phyloP scores from a whole-genome alignment of 2,113 vertebrate species.

The Cavia aperea region DNA sequence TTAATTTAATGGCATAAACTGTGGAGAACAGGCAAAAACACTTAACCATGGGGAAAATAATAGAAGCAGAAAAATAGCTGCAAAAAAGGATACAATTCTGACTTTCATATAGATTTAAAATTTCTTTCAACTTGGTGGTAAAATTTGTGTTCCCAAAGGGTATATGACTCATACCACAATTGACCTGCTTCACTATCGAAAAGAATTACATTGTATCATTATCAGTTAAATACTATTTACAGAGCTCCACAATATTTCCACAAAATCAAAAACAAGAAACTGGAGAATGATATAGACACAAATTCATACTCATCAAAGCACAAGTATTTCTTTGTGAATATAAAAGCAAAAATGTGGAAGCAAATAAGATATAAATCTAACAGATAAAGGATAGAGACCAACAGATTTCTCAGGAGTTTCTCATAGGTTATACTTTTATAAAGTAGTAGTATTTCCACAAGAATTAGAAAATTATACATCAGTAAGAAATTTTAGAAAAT shows the following conservation, averaged over 20 bases:
- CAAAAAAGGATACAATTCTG: neutral
- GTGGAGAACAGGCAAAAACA: neutral
- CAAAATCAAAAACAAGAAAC: neutral
- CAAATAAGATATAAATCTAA: neutral
- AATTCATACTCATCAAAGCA: neutral
- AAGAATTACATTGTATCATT: neutral
- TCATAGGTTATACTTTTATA: neutral
- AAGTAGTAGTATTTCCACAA: neutral
- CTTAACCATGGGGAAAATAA: too few species aligned
- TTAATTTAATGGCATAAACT: neutral
- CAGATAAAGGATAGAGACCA: neutral
- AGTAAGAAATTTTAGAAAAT: neutral
- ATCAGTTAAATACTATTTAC: neutral
- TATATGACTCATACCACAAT: neutral
- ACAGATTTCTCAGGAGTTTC: neutral
- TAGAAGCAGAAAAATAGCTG: neutral
- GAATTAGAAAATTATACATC: neutral
- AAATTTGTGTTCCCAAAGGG: accelerated
- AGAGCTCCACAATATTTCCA: neutral
- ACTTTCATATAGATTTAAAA: neutral
- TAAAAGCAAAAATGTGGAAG: neutral
- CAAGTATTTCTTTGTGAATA: neutral
- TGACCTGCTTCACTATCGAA: neutral
- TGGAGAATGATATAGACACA: neutral
- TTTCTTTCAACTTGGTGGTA: neutral